Evolutionary conservation across 2,113 vertebrate genomes (phyloP), one percentile per base, ranked within the genome.

Genomic region (Corythaixoides concolor): DNA sequence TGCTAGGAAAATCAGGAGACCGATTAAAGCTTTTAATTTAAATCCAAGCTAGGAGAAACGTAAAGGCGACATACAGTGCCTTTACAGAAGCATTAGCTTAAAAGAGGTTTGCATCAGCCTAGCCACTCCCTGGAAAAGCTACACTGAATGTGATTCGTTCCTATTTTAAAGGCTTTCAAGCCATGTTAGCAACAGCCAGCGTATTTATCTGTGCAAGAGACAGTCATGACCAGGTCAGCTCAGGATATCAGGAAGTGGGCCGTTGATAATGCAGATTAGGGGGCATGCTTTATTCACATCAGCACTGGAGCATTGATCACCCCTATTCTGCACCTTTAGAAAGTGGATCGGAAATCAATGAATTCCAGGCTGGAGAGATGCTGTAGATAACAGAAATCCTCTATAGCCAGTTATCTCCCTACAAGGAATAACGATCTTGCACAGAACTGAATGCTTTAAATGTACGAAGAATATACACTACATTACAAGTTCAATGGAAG

Each of bases 1-100:
- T 95, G 83, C 86, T 85, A 64, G 78, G 68, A 97, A 95, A 95
- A 85, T 43, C 74, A 76, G 77, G 41, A 93, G 83, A 92, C 91
- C 91, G 96, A 95, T 96, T 94, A 93, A 87, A 76, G 85, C 79
- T 97, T 98, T 97, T 96, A 70, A 97, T 97, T 97, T 95, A 95
- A 96, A 96, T 92, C 86, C 77, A 94, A 68, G 67, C 45, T 50
- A 35, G 85, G 52, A 77, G 43, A 95, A 89, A 84, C 21, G 50
- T 47, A 62, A 85, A n/a, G n/a, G 80, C 30, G 35, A 62, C 49
- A 50, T 45, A 58, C 2, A 75, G 85, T 15, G 68, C 50, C 64
- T 76, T 82, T 73, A 77, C 59, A 43, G 73, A 89, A 94, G 43
- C 81, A 85, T 55, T 53, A 72, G 43, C 19, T 91, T 79, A 55